Evolutionary conservation across 2,797 vertebrate species (phyloP).

Genomic region (Crocidura indochinensis): DNA sequence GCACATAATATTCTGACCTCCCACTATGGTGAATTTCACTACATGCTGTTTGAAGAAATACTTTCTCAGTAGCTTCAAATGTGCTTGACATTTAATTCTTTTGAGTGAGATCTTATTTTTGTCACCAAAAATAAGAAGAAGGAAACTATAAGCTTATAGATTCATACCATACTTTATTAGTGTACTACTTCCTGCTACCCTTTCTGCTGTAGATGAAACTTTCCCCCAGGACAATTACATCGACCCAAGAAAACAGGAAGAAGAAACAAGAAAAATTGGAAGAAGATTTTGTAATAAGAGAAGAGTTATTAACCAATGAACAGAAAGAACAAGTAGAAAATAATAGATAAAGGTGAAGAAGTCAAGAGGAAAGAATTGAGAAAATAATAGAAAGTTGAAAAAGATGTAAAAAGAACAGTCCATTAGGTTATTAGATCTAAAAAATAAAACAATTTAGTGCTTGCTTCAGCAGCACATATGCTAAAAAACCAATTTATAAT

Average conservation of each 20-base stretch:
- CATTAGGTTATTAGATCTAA: neutral
- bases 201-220: constrained; percentile 66
- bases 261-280: constrained; percentile 10
- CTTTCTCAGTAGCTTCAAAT: constrained; percentile 75
- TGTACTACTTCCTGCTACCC: constrained; percentile 67
- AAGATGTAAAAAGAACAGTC: neutral
- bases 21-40: constrained; percentile 73
- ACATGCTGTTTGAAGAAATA: constrained; percentile 65
- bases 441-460: neutral
- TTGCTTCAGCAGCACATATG: too few relatives aligned
- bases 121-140: constrained; percentile 67
- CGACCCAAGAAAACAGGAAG: neutral
- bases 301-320: constrained; percentile 46
- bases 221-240: constrained; percentile 68
- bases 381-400: neutral
- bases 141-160: constrained; percentile 65
- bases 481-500: constrained; percentile 28
- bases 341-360: constrained; percentile 3
- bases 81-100: constrained; percentile 79
- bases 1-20: constrained; percentile 59
- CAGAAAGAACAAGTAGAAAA: neutral
- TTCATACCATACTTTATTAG: constrained; percentile 69
- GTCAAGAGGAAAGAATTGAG: neutral
- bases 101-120: constrained; percentile 67
- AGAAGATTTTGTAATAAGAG: constrained; percentile 6